Conservation (phyloP, 2,888 invertebrate species). For the Amphiduros pacificus region DNA sequence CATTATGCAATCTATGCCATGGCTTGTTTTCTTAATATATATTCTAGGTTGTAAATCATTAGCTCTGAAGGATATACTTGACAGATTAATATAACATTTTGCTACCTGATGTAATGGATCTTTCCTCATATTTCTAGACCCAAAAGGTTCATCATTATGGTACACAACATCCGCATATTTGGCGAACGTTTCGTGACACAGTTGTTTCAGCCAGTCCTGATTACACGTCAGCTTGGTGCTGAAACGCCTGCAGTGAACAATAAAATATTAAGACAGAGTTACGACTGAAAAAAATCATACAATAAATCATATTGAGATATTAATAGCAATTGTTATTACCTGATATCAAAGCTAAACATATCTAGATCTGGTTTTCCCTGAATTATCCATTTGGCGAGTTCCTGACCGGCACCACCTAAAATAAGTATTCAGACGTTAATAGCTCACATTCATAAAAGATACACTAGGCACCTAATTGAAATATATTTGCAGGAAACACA, state of each 20-base stretch:
- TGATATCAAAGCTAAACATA: conserved; percentile 84
- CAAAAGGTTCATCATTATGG: conserved; percentile 80
- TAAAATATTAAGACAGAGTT: too few relatives aligned
- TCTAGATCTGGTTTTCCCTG: conserved; percentile 80
- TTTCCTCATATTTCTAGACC: conserved; percentile 73
- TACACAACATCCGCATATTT: conserved; percentile 82
- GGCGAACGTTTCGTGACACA: conserved; percentile 87
- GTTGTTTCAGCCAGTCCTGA: conserved; percentile 76
- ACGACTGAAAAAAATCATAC: too few relatives aligned
- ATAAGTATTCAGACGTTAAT: too few relatives aligned
- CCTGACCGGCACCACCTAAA: conserved; percentile 78
- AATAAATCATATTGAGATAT: too few relatives aligned
- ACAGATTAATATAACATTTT: conserved; percentile 4
- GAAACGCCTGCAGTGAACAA: conserved; percentile 71
- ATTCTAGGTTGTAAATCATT: too few relatives aligned
- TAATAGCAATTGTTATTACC: too few relatives aligned
- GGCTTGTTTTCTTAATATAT: too few relatives aligned
- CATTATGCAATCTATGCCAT: too few relatives aligned
- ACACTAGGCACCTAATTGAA: too few relatives aligned
- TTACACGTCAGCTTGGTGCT: conserved; percentile 73
- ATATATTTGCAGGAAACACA: too few relatives aligned
- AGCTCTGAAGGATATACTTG: too few relatives aligned
- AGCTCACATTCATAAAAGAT: too few relatives aligned
- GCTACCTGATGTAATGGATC: conserved; percentile 71
- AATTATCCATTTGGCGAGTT: conserved; percentile 83